Conservation (phyloP, 2,888 invertebrate genomes). For the Odontocolon sp. region DNA sequence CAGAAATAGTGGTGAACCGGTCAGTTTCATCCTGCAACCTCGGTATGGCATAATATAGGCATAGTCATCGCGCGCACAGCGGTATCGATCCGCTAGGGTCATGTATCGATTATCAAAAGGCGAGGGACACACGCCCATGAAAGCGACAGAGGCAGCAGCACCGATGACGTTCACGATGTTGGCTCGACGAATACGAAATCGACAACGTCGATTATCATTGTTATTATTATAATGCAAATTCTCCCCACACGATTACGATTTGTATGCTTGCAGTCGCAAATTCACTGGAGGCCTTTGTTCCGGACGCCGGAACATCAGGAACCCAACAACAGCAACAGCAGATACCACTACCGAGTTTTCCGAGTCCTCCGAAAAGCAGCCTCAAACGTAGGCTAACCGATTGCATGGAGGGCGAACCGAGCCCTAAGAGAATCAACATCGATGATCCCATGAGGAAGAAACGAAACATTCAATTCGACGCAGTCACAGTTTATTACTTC, state of each 20-base stretch:
- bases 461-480: constrained; percentile 93
- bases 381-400: constrained; percentile 85
- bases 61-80: constrained; percentile 26
- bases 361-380: constrained; percentile 84
- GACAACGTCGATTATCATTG: neutral
- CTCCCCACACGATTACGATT: constrained; percentile 5
- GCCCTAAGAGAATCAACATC: constrained; percentile 77
- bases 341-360: constrained; percentile 69
- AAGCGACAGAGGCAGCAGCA: constrained; percentile 5
- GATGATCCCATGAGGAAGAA: constrained; percentile 85
- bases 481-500: constrained; percentile 97
- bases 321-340: constrained; percentile 46
- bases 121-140: constrained; percentile 11
- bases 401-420: constrained; percentile 75
- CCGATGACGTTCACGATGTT: constrained; percentile 30
- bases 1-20: too few relatives aligned
- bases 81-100: constrained; percentile 51
- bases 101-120: constrained; percentile 56
- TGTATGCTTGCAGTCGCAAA: constrained; percentile 65
- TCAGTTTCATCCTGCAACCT: neutral
- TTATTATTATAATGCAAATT: constrained; percentile 12
- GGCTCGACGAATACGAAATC: constrained; percentile 36
- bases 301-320: constrained; percentile 59
- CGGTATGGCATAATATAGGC: constrained; percentile 16
- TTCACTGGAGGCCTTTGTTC: constrained; percentile 69